A percentile compares a stretch with the other conserved stretches of the same genome.
phyloP scores from a whole-genome alignment of 37 sponge, comb jelly and placozoan species.

The Bolinopsis microptera region DNA sequence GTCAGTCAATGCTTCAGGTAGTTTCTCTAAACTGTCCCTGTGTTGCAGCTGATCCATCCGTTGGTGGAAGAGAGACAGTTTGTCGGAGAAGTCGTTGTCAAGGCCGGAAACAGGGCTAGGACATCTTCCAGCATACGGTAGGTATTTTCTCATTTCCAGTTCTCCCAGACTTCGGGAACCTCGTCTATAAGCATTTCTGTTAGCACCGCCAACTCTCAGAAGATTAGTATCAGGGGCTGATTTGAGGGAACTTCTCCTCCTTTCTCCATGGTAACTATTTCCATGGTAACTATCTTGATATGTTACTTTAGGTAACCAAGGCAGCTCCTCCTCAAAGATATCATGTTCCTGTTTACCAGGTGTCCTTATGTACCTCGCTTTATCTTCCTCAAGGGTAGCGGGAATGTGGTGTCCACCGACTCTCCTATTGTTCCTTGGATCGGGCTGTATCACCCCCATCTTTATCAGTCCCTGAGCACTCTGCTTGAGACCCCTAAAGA shows the following conservation, averaged over 20 bases:
- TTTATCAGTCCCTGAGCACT: background rate
- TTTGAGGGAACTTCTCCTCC: background rate
- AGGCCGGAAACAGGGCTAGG: constrained; percentile 15
- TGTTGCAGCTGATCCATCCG: background rate
- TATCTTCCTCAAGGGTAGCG: background rate
- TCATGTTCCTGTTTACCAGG: background rate
- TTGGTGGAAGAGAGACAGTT: background rate
- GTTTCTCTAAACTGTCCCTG: background rate
- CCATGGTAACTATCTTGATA: background rate
- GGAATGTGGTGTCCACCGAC: background rate
- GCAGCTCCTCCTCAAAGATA: background rate
- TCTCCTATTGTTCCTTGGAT: background rate
- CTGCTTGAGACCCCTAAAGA: background rate
- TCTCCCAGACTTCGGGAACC: constrained; percentile 9
- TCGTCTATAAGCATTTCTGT: background rate
- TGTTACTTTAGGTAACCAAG: background rate
- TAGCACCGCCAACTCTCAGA: background rate
- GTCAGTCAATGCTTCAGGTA: background rate
- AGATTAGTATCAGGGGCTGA: background rate
- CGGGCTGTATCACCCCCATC: background rate
- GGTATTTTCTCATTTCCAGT: background rate
- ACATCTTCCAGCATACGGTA: background rate
- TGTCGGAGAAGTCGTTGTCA: constrained; percentile 3
- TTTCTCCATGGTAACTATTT: background rate
- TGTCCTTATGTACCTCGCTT: background rate